Evolutionary conservation across 2,113 vertebrate genomes (phyloP).

Genomic region (Oryzias melastigma): DNA sequence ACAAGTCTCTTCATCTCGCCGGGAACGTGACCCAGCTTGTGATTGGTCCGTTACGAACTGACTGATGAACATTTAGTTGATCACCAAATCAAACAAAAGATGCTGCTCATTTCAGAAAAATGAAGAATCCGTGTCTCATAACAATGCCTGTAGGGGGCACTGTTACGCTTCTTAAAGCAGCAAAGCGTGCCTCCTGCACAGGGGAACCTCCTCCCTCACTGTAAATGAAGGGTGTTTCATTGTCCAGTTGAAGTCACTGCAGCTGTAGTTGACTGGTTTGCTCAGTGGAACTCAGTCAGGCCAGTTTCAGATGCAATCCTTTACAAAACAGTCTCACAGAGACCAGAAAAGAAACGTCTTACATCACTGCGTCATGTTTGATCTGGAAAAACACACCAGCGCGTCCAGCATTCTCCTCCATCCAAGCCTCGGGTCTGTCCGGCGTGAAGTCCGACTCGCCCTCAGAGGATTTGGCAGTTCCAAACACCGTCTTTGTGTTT

Average conservation of each 20-base stretch:
- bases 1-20: slow-evolving; percentile 39
- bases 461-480: no score
- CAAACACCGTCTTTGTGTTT: no score
- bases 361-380: no score
- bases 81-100: neutral
- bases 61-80: neutral
- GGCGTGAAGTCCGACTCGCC: no score
- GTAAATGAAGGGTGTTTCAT: no score
- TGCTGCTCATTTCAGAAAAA: slow-evolving; percentile 6
- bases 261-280: neutral
- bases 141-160: slow-evolving; percentile 31
- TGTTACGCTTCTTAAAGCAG: neutral
- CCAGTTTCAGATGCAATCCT: neutral
- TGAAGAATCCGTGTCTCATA: neutral
- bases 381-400: no score
- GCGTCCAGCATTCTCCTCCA: no score
- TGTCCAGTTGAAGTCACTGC: no score
- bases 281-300: neutral
- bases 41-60: no score
- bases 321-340: slow-evolving; percentile 55
- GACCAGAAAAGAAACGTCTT: slow-evolving; percentile 33
- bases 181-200: no score
- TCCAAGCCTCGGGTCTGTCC: no score
- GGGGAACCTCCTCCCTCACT: no score
- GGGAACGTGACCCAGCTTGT: neutral